Conservation (phyloP, 2,113 vertebrate genomes). For the Semnornis frantzii region DNA sequence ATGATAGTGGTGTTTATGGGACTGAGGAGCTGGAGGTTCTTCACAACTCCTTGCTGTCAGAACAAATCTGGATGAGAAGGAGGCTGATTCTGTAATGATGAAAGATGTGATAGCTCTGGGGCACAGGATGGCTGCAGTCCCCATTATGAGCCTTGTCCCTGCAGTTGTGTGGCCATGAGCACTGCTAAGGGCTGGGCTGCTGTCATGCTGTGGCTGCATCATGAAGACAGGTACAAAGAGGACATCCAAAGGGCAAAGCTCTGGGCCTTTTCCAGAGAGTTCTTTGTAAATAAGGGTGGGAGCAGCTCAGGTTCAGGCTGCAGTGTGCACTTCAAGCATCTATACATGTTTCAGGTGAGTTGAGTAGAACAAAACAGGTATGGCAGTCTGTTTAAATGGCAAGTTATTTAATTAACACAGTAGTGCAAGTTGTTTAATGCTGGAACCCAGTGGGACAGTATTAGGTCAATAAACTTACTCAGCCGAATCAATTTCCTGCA, state of each 20-base stretch:
- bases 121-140: not conserved
- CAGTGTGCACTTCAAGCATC: not conserved
- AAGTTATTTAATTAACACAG: slow-evolving; percentile 15
- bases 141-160: rapidly evolving
- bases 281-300: not conserved
- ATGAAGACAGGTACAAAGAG: no score
- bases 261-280: not conserved
- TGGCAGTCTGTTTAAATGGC: not conserved
- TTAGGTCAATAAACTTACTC: slow-evolving; percentile 6
- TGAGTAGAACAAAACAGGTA: not conserved
- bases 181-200: not conserved
- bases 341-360: not conserved
- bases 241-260: not conserved
- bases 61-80: not conserved
- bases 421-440: not conserved
- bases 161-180: no score
- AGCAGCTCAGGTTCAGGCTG: not conserved
- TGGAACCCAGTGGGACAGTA: not conserved
- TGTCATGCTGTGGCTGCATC: not conserved
- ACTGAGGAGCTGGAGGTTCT: not conserved
- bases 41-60: not conserved
- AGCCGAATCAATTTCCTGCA: not conserved
- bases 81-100: rapidly evolving
- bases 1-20: no score
- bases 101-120: rapidly evolving